Evolutionary conservation across 2,113 vertebrate genomes (phyloP), one percentile per base, ranked within the genome.

Genomic region (Sander vitreus): DNA sequence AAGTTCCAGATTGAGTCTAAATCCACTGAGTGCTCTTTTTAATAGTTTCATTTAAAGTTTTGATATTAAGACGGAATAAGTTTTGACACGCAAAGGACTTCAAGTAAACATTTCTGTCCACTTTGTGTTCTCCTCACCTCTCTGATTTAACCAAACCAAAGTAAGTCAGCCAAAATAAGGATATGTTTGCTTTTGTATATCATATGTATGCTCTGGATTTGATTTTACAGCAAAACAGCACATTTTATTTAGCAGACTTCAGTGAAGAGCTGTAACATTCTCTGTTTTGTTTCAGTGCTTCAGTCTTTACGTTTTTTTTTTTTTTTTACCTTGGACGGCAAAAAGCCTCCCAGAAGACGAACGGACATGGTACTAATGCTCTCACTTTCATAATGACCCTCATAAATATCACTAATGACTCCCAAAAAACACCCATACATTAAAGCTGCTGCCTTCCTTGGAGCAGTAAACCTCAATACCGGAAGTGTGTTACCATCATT

Each of bases 331-430:
- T 50, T 4, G 1, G 23, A 27, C 3, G 4, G 6, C 13, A n/a
- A 47, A 27, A 30, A 18, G 39, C 50, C 33, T 47, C 13, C 43
- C 25, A 27, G 15, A 27, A 33, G 6, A 60, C 6, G 45, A 9
- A 16, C 14, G 14, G 21, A 16, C 12, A 11, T 4, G 27, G 14
- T 13, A 6, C 27, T 23, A 60, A 71, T 9, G 75, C 19, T 13
- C 59, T 55, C 25, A 62, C 30, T n/a, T 25, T 25, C 3, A 43
- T 76, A 62, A 71, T 72, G 65, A 83, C 58, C 33, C 80, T 79
- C 71, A 50, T 86, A 47, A 59, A 75, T 66, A 66, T 74, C 12
- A 50, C 75, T 60, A 73, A 85, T 50, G 70, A 58, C n/a, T 55
- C 30, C 19, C 14, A 5, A 27, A 25, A 63, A 27, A 50, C 16